Evolutionary conservation across 2,888 invertebrate genomes (phyloP).

Genomic region (Cylloceria caligata): DNA sequence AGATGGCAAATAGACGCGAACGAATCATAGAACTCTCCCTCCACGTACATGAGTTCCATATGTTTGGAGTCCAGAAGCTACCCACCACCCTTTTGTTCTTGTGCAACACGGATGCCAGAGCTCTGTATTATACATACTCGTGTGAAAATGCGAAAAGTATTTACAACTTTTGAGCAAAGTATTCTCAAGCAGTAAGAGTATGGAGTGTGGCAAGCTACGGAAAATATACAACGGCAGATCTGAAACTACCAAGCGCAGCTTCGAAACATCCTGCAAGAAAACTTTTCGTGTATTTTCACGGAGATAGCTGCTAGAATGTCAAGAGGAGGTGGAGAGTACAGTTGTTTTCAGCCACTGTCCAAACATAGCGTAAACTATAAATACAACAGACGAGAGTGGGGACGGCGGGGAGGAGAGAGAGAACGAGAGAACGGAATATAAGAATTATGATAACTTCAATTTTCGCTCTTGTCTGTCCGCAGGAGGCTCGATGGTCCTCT

Average conservation of each 20-base stretch:
- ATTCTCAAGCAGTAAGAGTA: conserved; percentile 6
- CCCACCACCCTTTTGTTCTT: conserved; percentile 25
- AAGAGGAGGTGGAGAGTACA: background rate
- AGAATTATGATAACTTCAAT: conserved; percentile 47
- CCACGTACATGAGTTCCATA: background rate
- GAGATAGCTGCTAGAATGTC: conserved; percentile 43
- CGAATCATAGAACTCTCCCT: background rate
- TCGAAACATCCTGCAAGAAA: conserved; percentile 50
- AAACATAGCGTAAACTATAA: conserved; percentile 20
- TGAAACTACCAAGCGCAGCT: conserved; percentile 40
- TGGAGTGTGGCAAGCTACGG: conserved; percentile 14
- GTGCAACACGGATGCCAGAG: conserved; percentile 15
- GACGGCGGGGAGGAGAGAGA: background rate
- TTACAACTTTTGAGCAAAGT: conserved; percentile 46
- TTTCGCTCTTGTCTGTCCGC: conserved; percentile 20
- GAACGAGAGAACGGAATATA: conserved; percentile 10
- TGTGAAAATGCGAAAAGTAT: conserved; percentile 44
- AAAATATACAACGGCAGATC: conserved; percentile 10
- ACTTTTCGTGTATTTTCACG: conserved; percentile 61
- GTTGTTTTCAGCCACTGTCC: conserved; percentile 34
- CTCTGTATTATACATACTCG: conserved; percentile 13
- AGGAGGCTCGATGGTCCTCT: background rate
- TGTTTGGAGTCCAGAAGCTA: background rate
- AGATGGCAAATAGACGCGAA: background rate
- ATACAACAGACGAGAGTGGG: background rate